Base-by-base conservation (phyloP, 1,140 invertebrate species). In the Lasioglossum baleicum region DNA sequence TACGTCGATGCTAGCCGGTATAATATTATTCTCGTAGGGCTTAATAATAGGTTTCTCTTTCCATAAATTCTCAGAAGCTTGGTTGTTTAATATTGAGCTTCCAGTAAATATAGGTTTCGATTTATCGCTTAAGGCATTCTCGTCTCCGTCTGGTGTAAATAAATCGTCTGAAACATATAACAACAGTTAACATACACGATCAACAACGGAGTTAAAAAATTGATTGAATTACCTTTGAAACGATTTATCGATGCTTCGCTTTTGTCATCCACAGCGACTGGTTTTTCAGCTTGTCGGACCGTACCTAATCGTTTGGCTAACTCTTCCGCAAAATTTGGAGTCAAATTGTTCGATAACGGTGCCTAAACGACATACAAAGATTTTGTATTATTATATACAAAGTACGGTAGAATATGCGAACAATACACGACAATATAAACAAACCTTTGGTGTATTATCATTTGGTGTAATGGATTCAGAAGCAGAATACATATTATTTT, bases 321-420 rank as follows among this genome's bases (percentile, higher is more conserved):
- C 84, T 95, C 94, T 69, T 95, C 94, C 0, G 95, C 95, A 86
- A 95, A 94, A 83, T 92, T 94, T 0, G 94, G 91, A 68, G 88
- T 77, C 56, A 77, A 83, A 80, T 87, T 89, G 44, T 76, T 90
- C 5, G 83, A 69, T 67, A 86, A 82, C 82, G 88, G 65, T 74
- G 58, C 83, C 90, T 90, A 84, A 83, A 78, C 68, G 80, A 85
- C 61, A 67, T 75, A 81, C 42, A 5, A 61, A 72, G 15, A 56
- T 61, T 48, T 83, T 80, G 20, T 15, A 61, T 56, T 56, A 10
- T 20, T 2, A 56, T n/a, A 31, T 8, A 70, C 15, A 53, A 53
- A 63, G 31, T 26, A 8, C 7, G 22, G 40, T 4, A 48, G 22
- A 58, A 17, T 7, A 56, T 11, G 13, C 13, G 48, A 20, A 65